phyloP scores from a whole-genome alignment of 2,797 vertebrate genomes.

The Meda fulgida region DNA sequence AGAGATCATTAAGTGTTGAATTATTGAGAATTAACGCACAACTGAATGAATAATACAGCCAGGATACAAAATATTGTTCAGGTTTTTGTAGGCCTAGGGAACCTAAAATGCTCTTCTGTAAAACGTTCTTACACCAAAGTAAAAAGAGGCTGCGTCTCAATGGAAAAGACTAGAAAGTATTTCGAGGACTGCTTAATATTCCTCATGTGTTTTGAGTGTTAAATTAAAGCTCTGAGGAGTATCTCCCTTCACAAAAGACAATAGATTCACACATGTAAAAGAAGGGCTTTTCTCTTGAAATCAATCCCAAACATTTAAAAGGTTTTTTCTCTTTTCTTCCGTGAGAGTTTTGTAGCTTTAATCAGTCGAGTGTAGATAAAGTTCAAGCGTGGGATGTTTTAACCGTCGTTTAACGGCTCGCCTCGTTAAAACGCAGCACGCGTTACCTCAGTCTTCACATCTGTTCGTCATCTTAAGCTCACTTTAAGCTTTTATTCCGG shows the following conservation, averaged over 20 bases:
- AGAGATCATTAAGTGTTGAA: constrained; percentile 35
- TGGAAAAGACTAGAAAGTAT: constrained; percentile 10
- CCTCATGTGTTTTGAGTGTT: constrained; percentile 64
- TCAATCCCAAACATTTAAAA: constrained; percentile 71
- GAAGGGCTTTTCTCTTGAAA: constrained; percentile 66
- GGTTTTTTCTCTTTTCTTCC: constrained; percentile 57
- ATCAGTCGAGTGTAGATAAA: constrained; percentile 51
- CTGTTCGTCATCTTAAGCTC: constrained; percentile 74
- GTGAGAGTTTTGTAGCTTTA: constrained; percentile 58
- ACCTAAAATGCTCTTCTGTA: neutral
- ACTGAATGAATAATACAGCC: neutral
- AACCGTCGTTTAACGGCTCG: constrained; percentile 54
- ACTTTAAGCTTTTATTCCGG: constrained; percentile 68
- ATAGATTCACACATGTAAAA: constrained; percentile 63
- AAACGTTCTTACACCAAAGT: neutral
- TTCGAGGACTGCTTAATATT: constrained; percentile 3
- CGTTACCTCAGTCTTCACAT: constrained; percentile 64
- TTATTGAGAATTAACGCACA: neutral
- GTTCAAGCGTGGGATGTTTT: constrained; percentile 56
- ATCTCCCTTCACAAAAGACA: constrained; percentile 42
- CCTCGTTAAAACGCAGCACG: constrained; percentile 68
- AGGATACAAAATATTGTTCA: neutral
- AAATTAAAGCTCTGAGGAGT: constrained; percentile 58
- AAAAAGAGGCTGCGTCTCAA: neutral
- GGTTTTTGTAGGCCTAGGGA: neutral